Evolutionary conservation across 2,113 vertebrate species (phyloP).

Genomic region (Rallus limicola): DNA sequence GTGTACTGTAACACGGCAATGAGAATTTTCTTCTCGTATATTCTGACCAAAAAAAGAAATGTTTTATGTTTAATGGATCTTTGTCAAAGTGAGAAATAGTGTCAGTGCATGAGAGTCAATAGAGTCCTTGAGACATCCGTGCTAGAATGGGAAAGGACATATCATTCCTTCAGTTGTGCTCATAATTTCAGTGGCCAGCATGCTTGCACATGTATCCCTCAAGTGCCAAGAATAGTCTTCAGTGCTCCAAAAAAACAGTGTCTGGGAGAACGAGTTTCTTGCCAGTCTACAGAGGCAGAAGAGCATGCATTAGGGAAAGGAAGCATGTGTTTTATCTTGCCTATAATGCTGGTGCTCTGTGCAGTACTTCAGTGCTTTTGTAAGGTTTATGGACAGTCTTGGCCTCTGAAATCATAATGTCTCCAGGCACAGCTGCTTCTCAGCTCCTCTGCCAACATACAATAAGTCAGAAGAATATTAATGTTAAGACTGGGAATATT

Average conservation of each 20-base stretch:
- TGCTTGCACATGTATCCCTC: not conserved
- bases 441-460: not conserved
- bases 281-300: not conserved
- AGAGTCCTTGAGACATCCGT: not conserved
- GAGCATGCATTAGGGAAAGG: not conserved
- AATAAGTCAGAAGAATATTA: slow-evolving; percentile 18
- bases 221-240: not conserved
- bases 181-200: not conserved
- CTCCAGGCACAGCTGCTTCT: not conserved
- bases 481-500: not conserved
- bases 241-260: not conserved
- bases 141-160: not conserved
- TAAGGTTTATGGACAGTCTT: not conserved
- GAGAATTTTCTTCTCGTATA: not conserved
- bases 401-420: not conserved
- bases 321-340: not conserved
- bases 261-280: not conserved
- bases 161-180: not conserved
- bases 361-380: not conserved
- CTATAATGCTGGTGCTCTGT: not conserved
- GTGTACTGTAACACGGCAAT: not conserved
- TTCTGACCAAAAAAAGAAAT: not conserved
- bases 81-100: not conserved
- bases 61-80: not conserved
- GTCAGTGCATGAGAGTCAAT: not conserved